Base-by-base conservation (phyloP, 2,113 vertebrate genomes). In the Ictalurus punctatus region DNA sequence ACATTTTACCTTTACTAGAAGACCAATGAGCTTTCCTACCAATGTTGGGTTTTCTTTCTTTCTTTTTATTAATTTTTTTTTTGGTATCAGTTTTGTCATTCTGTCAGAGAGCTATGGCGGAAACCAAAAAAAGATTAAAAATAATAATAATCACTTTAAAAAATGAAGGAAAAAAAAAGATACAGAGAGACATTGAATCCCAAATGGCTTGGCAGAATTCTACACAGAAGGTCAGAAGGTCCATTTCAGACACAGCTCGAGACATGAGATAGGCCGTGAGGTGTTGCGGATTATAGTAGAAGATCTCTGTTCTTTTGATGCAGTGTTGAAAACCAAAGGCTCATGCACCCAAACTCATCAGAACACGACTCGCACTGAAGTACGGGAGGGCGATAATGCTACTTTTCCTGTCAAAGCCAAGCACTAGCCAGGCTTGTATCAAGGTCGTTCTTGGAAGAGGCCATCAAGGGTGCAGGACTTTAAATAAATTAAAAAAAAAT, bases 291-390 rank as follows among this genome's bases (percentile, higher is more conserved):
- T 73, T 73, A 52, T 10, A 73, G 69, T 5, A 37, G 69, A 73
- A 74, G 7, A 92, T 93, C 92, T 93, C 94, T 93, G 92, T 95
- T 94, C 93, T 69, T 84, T 89, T 63, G 74, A 90, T 91, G 91
- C 65, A 92, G 95, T 95, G 94, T 95, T 95, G 94, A 95, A 90
- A 95, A 96, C 94, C 95, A 95, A 95, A 95, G 91, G 91, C 92
- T 71, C 67, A 14, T 63, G 76, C 69, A 76, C 8, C 37, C 8
- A 19, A 73, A 37, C 27, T 30, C 27, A 69, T 69, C 16, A 71
- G 69, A 71, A 34, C 30, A 71, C 34, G 69, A 37, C 16, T 17
- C 69, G 17, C 30, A 19, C 16, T 34, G 8, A 73, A 21, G 34
- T 8, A 73, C 6, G 17, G 17, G 17, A 21, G 19, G 34, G 71